Conservation (phyloP, 2,888 invertebrate genomes). For the Bugula neritina region DNA sequence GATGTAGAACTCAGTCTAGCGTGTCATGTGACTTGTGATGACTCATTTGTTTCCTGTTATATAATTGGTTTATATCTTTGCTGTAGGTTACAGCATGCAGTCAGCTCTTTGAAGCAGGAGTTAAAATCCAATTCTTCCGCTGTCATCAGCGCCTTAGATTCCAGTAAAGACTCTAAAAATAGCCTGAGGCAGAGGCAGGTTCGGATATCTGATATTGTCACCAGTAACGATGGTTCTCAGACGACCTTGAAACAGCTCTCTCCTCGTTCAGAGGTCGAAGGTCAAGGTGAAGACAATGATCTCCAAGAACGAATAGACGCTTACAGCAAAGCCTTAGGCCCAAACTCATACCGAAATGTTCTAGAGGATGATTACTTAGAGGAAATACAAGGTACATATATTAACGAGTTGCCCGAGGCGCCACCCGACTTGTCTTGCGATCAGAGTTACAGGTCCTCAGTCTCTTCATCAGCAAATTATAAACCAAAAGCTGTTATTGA, state of each 20-base stretch:
- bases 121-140: neutral
- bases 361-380: neutral
- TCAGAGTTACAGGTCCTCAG: neutral
- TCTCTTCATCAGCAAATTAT: neutral
- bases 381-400: constrained; percentile 3
- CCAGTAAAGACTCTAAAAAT: neutral
- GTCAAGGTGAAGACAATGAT: neutral
- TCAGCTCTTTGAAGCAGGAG: constrained; percentile 11
- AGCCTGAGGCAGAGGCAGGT: constrained; percentile 12
- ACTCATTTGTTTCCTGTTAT: too few relatives aligned
- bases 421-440: neutral
- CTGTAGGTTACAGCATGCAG: constrained; percentile 14
- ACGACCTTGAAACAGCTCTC: neutral
- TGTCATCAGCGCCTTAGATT: neutral
- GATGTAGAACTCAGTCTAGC: too few relatives aligned
- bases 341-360: neutral
- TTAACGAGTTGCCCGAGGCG: neutral
- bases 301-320: constrained; percentile 21
- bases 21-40: too few relatives aligned
- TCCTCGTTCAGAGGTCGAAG: neutral
- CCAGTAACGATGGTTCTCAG: neutral
- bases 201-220: constrained; percentile 4
- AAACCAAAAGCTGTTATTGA: neutral
- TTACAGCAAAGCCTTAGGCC: constrained; percentile 21
- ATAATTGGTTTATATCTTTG: neutral